phyloP scores from a whole-genome alignment of 2,888 invertebrate species.

The Drosophila borborema region DNA sequence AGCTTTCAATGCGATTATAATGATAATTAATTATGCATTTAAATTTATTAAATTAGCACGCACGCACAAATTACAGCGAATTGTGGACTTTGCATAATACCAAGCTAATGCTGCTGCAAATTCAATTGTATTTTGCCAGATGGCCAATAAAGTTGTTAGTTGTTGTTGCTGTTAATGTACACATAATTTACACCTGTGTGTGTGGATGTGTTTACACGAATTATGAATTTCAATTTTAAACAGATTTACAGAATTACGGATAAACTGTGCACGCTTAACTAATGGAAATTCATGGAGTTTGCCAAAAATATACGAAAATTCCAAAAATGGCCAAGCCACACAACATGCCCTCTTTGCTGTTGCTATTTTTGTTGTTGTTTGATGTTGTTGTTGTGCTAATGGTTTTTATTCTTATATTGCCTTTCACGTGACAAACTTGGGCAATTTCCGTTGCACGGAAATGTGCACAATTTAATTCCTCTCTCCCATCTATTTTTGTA shows the following conservation, averaged over 20 bases:
- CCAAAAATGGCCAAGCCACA: conserved; percentile 36
- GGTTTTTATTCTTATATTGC: conserved; percentile 48
- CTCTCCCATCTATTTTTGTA: conserved; percentile 29
- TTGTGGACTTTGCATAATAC: conserved; percentile 48
- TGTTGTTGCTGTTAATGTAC: conserved; percentile 49
- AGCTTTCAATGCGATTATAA: conserved; percentile 28
- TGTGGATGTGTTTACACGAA: conserved; percentile 16
- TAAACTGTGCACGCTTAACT: conserved; percentile 3
- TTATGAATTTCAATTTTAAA: conserved; percentile 65
- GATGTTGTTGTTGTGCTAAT: conserved; percentile 30
- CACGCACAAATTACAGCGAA: conserved; percentile 39
- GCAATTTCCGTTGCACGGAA: conserved; percentile 76
- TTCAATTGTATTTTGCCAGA: conserved; percentile 57
- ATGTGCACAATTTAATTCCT: conserved; percentile 77
- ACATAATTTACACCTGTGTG: conserved; percentile 73
- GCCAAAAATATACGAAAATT: conserved; percentile 27
- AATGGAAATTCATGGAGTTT: conserved; percentile 6
- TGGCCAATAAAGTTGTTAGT: conserved; percentile 42
- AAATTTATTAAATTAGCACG: conserved; percentile 66
- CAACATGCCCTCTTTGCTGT: conserved; percentile 2
- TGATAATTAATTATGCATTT: conserved; percentile 70
- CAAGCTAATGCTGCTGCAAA: conserved; percentile 60
- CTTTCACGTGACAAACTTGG: conserved; percentile 67
- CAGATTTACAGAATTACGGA: conserved; percentile 40
- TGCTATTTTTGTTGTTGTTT: conserved; percentile 9